Evolutionary conservation across 2,797 vertebrate species (phyloP).

Genomic region (Danio albolineatus): DNA sequence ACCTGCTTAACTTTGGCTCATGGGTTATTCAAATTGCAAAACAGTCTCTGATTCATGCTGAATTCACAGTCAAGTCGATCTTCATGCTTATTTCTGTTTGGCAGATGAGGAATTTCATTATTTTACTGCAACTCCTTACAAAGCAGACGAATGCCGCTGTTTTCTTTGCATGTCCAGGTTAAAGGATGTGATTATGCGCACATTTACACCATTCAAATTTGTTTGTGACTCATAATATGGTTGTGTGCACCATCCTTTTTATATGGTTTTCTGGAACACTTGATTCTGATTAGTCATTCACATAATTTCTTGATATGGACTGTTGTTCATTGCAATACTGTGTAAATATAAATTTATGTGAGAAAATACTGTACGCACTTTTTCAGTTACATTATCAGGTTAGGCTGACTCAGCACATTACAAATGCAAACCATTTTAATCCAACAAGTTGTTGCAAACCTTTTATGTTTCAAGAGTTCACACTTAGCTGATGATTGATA

Average conservation of each 20-base stretch:
- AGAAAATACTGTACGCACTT: background rate
- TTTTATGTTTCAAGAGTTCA: too few species aligned
- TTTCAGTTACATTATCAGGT: background rate
- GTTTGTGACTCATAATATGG: background rate
- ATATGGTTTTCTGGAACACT: background rate
- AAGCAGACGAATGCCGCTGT: background rate
- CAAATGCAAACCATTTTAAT: background rate
- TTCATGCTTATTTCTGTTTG: conserved; percentile 23
- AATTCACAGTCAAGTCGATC: conserved; percentile 31
- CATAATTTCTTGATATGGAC: background rate
- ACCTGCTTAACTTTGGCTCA: conserved; percentile 39
- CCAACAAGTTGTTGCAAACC: too few species aligned
- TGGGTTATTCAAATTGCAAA: conserved; percentile 49
- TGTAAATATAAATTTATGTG: background rate
- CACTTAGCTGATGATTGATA: too few species aligned
- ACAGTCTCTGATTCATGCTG: conserved; percentile 28
- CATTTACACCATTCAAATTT: background rate
- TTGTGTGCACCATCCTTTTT: background rate
- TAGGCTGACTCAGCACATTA: background rate
- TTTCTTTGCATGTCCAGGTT: conserved; percentile 10
- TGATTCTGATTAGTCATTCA: too few species aligned
- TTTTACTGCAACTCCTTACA: conserved; percentile 23
- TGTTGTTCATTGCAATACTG: background rate
- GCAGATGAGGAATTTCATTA: conserved; percentile 22
- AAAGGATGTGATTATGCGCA: conserved; percentile 24